Conservation (phyloP, 2,888 invertebrate genomes). For the Seira musarum region DNA sequence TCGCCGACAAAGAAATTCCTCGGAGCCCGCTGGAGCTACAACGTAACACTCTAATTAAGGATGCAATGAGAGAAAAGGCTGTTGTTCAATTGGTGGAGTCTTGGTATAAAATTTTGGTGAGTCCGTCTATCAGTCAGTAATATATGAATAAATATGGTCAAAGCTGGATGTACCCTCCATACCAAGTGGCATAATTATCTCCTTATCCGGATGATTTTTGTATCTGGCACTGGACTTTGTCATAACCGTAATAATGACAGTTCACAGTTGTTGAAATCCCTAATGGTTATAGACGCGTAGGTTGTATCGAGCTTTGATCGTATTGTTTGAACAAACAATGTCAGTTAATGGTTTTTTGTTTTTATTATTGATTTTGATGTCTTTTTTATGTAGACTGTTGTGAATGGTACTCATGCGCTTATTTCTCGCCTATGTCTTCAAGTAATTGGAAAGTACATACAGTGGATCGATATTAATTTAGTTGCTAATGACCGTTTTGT, state of each 20-base stretch:
- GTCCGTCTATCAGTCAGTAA: too few species aligned
- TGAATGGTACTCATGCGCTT: slow-evolving; percentile 45
- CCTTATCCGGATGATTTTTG: too few species aligned
- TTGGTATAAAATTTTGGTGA: slow-evolving; percentile 76
- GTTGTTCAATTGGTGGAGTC: slow-evolving; percentile 75
- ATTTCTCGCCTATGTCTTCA: slow-evolving; percentile 60
- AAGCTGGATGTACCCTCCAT: background rate
- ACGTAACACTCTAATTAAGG: slow-evolving; percentile 75
- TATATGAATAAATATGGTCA: background rate
- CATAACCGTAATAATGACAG: too few species aligned
- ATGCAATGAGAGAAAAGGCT: slow-evolving; percentile 75
- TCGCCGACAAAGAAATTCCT: slow-evolving; percentile 73
- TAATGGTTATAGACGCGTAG: too few species aligned
- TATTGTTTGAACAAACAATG: too few species aligned
- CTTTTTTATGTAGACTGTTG: slow-evolving; percentile 71
- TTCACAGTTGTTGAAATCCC: too few species aligned
- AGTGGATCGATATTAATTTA: slow-evolving; percentile 77
- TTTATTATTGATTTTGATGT: background rate
- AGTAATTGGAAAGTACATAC: slow-evolving; percentile 74
- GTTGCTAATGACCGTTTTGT: slow-evolving; percentile 76
- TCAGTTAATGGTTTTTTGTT: too few species aligned
- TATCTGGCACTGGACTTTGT: too few species aligned
- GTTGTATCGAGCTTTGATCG: too few species aligned
- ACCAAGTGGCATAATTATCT: too few species aligned
- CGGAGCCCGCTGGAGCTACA: slow-evolving; percentile 73